Base-by-base conservation (phyloP, 37 sponge, comb jelly and placozoan genomes). In the Crambe crambe region DNA sequence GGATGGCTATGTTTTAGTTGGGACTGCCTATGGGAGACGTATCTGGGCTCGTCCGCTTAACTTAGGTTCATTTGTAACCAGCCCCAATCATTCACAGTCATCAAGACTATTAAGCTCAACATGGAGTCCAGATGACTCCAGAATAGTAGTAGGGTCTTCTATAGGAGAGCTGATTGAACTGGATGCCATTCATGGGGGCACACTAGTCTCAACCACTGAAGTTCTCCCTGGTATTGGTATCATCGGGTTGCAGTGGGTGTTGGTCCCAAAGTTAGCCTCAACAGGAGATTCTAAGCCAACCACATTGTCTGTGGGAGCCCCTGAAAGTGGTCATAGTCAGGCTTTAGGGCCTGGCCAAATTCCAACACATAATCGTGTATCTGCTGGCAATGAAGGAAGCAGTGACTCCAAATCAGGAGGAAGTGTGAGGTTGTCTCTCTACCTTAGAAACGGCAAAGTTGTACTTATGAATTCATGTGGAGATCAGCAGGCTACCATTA, bases 91-190 rank as follows among this genome's bases (percentile, higher is more conserved):
- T 57, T n/a, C 78, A 25, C 83, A 86, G 36, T 58, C 77, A 2
- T 86, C 90, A 0, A 68, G 72, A 41, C 83, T 91, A 5, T 77
- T 95, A 18, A 88, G 91, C 57, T 90, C 96, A 0, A 89, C 93
- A 37, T 95, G 96, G 96, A 89, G 89, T 39, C 90, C 96, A 1
- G 96, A 95, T 66, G 96, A 95, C 68, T 58, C 82, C 3, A 44
- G 89, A 34, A 87, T 95, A 1, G 93, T 95, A 0, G 89, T 95
- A 3, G 96, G 92, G 0, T 84, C 85, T 58, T 89, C 88, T 37
- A 91, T 91, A 8, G 96, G 96, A 32, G 96, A 95, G 70, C 82
- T 95, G 73, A 89, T 95, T 31, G 92, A 95, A 74, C 90, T 95
- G 27, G 92, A 95, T 58, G 91, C 90, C 4, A 59, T 79, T 18